phyloP scores from a whole-genome alignment of 2,797 vertebrate species.

The Austrolebias charrua region DNA sequence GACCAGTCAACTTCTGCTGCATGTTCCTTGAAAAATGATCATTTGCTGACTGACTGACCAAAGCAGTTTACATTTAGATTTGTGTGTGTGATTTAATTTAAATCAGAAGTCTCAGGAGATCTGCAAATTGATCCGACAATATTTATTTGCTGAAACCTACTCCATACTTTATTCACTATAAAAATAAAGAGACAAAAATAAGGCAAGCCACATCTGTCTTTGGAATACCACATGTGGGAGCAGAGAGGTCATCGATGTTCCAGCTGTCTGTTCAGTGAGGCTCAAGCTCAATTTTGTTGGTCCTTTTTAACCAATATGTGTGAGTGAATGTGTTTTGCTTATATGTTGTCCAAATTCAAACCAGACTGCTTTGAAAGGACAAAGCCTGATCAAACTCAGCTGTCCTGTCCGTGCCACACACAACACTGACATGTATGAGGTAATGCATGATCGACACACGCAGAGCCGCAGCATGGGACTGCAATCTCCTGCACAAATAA shows the following conservation, averaged over 20 bases:
- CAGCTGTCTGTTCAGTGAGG: constrained; percentile 45
- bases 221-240: constrained; percentile 23
- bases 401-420: neutral
- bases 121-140: too few relatives aligned
- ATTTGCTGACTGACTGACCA: too few relatives aligned
- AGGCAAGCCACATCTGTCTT: constrained; percentile 34
- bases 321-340: neutral
- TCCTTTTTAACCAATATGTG: constrained; percentile 24
- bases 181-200: neutral
- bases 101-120: too few relatives aligned
- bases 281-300: constrained; percentile 41
- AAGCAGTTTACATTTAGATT: too few relatives aligned
- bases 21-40: too few relatives aligned
- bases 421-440: constrained; percentile 19
- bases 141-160: too few relatives aligned
- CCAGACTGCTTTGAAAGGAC: constrained; percentile 21
- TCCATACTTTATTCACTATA: too few relatives aligned
- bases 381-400: constrained; percentile 19
- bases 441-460: constrained; percentile 12
- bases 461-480: constrained; percentile 22
- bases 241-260: constrained; percentile 42
- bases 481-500: constrained; percentile 7
- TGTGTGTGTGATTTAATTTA: too few relatives aligned
- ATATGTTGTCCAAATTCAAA: constrained; percentile 21
- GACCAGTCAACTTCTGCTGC: too few relatives aligned